These are phyloP conservation scores for Poecilia velifera DNA, from an alignment of 2,797 vertebrate species.

Conservation along the genomic window DNA sequence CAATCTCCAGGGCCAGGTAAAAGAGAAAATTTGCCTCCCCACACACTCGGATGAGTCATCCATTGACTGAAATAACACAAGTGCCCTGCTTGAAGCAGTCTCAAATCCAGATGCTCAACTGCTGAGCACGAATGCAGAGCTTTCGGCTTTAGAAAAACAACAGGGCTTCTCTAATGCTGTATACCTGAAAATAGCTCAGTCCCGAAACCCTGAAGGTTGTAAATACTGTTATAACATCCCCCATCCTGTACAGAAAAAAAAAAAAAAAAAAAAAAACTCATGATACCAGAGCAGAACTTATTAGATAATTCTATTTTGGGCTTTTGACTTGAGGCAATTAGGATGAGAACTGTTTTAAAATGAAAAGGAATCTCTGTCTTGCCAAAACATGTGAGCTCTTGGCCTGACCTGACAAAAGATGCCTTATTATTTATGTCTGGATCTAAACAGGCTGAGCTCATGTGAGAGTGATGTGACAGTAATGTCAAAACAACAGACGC, in stretches of 20 bases:
- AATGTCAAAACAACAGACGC: conserved; percentile 44
- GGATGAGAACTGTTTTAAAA: conserved; percentile 34
- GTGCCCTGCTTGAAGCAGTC: conserved; percentile 34
- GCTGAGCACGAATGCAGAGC: conserved; percentile 20
- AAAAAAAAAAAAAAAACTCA: conserved; percentile 59
- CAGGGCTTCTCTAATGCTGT: conserved; percentile 3
- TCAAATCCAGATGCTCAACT: conserved; percentile 48
- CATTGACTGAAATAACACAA: conserved; percentile 45
- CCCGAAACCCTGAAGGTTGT: conserved; percentile 41
- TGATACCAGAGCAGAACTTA: conserved; percentile 63
- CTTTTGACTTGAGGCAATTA: conserved; percentile 50
- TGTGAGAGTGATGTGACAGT: conserved; percentile 50
- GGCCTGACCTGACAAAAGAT: conserved; percentile 60
- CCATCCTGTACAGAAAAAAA: conserved; percentile 46
- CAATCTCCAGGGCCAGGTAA: conserved; percentile 1
- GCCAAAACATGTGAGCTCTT: conserved; percentile 41
- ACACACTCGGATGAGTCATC: conserved; percentile 53
- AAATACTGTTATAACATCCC: conserved; percentile 58
- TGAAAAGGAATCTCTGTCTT: conserved; percentile 43
- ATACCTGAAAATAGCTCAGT: conserved; percentile 27
- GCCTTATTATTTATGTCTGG: conserved; percentile 59
- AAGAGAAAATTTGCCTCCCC: conserved; percentile 3
- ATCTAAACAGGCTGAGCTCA: conserved; percentile 51
- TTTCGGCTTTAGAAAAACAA: conserved; percentile 37
- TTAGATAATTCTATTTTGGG: conserved; percentile 73